Evolutionary conservation across 2,888 invertebrate genomes (phyloP).

Genomic region (Polydrusus cervinus): DNA sequence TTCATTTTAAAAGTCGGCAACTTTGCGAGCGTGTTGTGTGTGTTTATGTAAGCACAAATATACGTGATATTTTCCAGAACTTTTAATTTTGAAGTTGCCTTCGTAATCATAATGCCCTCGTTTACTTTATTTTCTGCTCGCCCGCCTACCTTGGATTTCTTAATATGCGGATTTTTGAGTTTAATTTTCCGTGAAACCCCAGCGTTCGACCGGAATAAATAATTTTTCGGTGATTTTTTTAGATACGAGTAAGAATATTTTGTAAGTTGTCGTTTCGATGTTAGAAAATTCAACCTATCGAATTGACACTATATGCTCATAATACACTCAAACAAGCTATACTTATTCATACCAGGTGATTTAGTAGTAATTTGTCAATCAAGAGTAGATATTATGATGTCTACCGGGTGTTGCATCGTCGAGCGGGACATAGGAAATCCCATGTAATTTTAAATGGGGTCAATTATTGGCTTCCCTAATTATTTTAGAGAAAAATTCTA

Average conservation of each 20-base stretch:
- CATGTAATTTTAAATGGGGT: no score
- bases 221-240: not conserved
- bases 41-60: slow-evolving; percentile 45
- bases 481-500: no score
- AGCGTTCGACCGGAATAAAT: slow-evolving; percentile 8
- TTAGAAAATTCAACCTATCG: no score
- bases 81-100: slow-evolving; percentile 51
- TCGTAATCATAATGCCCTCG: slow-evolving; percentile 41
- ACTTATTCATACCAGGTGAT: no score
- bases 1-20: slow-evolving; percentile 45
- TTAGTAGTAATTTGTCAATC: no score
- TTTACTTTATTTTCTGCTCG: slow-evolving; percentile 29
- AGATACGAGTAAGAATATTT: not conserved
- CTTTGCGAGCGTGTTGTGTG: slow-evolving; percentile 41
- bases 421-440: no score
- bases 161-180: slow-evolving; percentile 35
- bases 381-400: no score
- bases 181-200: slow-evolving; percentile 31
- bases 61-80: slow-evolving; percentile 43
- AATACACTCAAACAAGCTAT: no score
- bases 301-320: no score
- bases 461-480: no score
- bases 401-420: no score
- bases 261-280: not conserved
- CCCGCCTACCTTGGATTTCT: slow-evolving; percentile 23